Percentiles rank a stretch among this genome's conserved stretches.
Evolutionary conservation across 2,888 invertebrate genomes (phyloP).

Genomic region (Eristalis intricaria): DNA sequence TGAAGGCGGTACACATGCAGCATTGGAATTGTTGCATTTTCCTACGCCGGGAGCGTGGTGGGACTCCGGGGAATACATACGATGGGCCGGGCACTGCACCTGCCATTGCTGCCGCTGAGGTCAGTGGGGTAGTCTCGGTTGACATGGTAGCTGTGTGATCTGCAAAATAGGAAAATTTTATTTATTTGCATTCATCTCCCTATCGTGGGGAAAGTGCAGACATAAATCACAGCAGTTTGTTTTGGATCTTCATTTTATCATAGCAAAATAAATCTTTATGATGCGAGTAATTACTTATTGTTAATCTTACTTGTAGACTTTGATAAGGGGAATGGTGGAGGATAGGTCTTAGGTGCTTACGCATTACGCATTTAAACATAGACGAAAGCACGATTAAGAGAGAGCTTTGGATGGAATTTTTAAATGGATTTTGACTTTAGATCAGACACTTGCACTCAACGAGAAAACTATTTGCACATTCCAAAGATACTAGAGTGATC

Average conservation of each 20-base stretch:
- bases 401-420: too few relatives aligned
- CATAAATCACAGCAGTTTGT: too few relatives aligned
- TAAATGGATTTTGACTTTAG: too few relatives aligned
- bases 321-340: too few relatives aligned
- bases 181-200: background rate
- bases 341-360: too few relatives aligned
- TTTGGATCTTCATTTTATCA: too few relatives aligned
- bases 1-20: conserved; percentile 85
- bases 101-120: conserved; percentile 78
- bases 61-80: conserved; percentile 82
- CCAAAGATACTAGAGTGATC: too few relatives aligned
- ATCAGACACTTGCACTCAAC: too few relatives aligned
- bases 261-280: too few relatives aligned
- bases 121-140: conserved; percentile 83
- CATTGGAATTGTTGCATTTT: conserved; percentile 86
- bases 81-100: conserved; percentile 79
- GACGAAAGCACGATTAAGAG: background rate
- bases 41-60: conserved; percentile 81
- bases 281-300: background rate
- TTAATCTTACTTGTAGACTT: background rate
- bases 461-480: too few relatives aligned
- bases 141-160: conserved; percentile 74
- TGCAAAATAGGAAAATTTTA: background rate
- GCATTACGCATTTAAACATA: background rate
- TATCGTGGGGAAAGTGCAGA: too few relatives aligned